Evolutionary conservation across 2,797 vertebrate genomes (phyloP).

Genomic region (Gymnoscopelus microlampas): DNA sequence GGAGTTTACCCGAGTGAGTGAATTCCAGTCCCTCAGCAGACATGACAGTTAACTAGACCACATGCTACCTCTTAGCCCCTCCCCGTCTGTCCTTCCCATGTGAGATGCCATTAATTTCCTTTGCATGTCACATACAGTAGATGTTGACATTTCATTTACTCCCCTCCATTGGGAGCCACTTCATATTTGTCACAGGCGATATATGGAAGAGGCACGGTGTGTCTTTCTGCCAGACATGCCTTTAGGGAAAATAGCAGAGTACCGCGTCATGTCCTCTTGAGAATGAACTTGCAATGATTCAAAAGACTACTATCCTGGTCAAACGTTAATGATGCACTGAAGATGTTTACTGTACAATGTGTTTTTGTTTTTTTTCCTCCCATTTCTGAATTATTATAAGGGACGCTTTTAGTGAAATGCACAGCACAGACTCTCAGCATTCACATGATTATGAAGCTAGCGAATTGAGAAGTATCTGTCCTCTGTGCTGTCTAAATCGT

Average conservation of each 20-base stretch:
- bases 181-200: constrained; percentile 65
- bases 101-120: constrained; percentile 63
- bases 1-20: constrained; percentile 17
- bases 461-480: constrained; percentile 13
- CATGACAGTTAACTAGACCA: constrained; percentile 52
- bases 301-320: background rate
- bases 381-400: constrained; percentile 1
- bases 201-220: constrained; percentile 43
- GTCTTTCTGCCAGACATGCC: constrained; percentile 56
- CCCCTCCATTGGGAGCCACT: constrained; percentile 50
- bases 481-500: background rate
- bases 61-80: constrained; percentile 34
- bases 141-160: constrained; percentile 76
- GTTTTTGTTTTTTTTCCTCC: constrained; percentile 3
- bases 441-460: background rate
- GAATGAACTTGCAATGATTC: constrained; percentile 21
- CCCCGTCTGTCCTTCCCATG: constrained; percentile 23
- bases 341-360: constrained; percentile 6
- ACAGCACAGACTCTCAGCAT: background rate
- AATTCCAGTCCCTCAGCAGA: constrained; percentile 49
- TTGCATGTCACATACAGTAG: constrained; percentile 57
- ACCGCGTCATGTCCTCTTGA: constrained; percentile 19
- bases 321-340: background rate
- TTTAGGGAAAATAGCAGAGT: constrained; percentile 49
- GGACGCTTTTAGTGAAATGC: constrained; percentile 2